These are phyloP conservation scores for Ectemnius lituratus DNA, from an alignment of 2,888 invertebrate species.

Conservation along the genomic window DNA sequence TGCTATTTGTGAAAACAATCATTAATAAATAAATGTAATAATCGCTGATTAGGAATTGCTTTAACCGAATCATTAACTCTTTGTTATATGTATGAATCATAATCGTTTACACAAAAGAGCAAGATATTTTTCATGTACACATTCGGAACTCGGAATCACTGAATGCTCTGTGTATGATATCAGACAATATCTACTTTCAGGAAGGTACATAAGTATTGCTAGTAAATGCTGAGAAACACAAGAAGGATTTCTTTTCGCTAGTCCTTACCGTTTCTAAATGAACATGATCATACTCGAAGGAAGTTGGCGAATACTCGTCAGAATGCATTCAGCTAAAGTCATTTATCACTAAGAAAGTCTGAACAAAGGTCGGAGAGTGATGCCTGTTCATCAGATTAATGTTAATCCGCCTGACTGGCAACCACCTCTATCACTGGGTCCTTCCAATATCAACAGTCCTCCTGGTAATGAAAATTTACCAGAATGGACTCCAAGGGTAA, in stretches of 20 bases:
- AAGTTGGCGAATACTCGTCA: slow-evolving; percentile 35
- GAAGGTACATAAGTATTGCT: slow-evolving; percentile 32
- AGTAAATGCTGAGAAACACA: slow-evolving; percentile 27
- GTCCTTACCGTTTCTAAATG: slow-evolving; percentile 24
- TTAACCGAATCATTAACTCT: too few species aligned
- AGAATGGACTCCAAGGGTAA: slow-evolving; percentile 72
- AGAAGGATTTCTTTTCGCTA: slow-evolving; percentile 17
- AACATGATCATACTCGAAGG: slow-evolving; percentile 41
- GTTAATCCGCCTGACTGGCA: slow-evolving; percentile 75
- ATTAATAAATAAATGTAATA: too few species aligned
- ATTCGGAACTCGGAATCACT: too few species aligned
- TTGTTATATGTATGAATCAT: too few species aligned
- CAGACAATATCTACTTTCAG: slow-evolving; percentile 47
- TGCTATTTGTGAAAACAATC: too few species aligned
- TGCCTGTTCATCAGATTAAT: slow-evolving; percentile 75
- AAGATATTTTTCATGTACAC: too few species aligned
- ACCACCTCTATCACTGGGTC: slow-evolving; percentile 66
- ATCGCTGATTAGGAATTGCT: too few species aligned
- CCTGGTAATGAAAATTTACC: slow-evolving; percentile 65
- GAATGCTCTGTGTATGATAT: not conserved
- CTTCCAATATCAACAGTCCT: slow-evolving; percentile 68
- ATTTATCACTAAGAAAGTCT: slow-evolving; percentile 49
- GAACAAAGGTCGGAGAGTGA: slow-evolving; percentile 60
- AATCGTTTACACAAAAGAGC: not conserved
- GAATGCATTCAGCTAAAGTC: slow-evolving; percentile 51